Evolutionary conservation across 2,113 vertebrate genomes (phyloP).

Genomic region (Jacana jacana): DNA sequence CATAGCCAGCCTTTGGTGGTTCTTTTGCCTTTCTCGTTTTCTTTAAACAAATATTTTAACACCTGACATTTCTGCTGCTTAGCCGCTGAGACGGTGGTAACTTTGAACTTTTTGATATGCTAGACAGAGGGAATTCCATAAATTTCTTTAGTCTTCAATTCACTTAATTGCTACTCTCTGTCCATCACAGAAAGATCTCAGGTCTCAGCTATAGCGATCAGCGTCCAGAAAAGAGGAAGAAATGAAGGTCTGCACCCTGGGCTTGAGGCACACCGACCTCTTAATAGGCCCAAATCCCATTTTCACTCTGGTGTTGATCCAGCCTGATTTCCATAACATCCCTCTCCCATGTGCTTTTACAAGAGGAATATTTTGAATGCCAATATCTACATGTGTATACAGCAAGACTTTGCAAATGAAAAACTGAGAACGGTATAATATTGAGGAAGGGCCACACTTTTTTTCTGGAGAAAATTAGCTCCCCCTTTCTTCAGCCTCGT

Average conservation of each 20-base stretch:
- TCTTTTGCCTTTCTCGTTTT: constrained; percentile 49
- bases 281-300: not conserved
- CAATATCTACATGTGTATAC: not conserved
- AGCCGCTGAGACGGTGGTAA: not conserved
- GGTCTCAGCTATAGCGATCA: not conserved
- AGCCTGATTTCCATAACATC: not conserved
- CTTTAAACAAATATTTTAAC: constrained; percentile 62
- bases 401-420: not conserved
- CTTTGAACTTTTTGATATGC: not conserved
- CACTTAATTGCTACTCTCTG: not conserved
- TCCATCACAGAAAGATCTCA: not conserved
- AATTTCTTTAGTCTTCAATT: not conserved
- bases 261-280: not conserved
- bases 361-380: not conserved
- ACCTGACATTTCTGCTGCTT: constrained; percentile 37
- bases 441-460: not conserved
- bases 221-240: not conserved
- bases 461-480: constrained; percentile 24
- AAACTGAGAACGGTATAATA: not conserved
- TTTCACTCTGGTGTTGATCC: not conserved
- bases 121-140: not conserved
- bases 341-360: not conserved
- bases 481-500: not conserved
- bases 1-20: not conserved
- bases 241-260: not conserved